Percentiles rank a stretch among this genome's conserved stretches.
Conservation (phyloP, 2,888 invertebrate genomes). For the Hydriomena furcata region DNA sequence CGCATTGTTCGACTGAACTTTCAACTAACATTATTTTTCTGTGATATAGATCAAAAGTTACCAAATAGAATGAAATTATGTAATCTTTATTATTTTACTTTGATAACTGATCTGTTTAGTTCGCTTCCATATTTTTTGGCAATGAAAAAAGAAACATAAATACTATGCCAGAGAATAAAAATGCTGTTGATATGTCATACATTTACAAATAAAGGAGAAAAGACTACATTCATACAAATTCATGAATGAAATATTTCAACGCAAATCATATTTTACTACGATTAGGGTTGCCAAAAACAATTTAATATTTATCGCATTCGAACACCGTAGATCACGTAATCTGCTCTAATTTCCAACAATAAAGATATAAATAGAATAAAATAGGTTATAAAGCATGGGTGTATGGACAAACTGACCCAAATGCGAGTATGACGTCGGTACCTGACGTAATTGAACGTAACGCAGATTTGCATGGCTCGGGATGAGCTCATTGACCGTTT, state of each 20-base stretch:
- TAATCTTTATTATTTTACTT: too few relatives aligned
- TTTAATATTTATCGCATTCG: conserved; percentile 31
- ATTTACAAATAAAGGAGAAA: too few relatives aligned
- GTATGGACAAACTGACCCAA: conserved; percentile 74
- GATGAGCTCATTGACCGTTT: conserved; percentile 53
- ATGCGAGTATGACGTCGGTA: conserved; percentile 67
- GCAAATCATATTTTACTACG: conserved; percentile 18
- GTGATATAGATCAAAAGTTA: conserved; percentile 9
- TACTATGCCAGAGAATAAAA: too few relatives aligned
- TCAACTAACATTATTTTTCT: conserved; percentile 33
- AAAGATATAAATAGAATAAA: conserved; percentile 63
- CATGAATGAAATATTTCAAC: conserved; percentile 20
- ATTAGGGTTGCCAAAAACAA: conserved; percentile 32
- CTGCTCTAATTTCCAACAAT: conserved; percentile 54
- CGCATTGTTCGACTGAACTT: conserved; percentile 43
- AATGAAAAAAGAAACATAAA: too few relatives aligned
- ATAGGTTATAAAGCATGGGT: conserved; percentile 68
- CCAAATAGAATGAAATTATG: too few relatives aligned
- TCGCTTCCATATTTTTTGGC: neutral
- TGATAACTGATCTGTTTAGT: too few relatives aligned
- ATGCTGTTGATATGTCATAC: too few relatives aligned
- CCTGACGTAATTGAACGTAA: conserved; percentile 67
- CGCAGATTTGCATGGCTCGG: conserved; percentile 42
- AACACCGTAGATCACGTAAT: conserved; percentile 42
- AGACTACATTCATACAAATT: conserved; percentile 11